A percentile compares a stretch with the other conserved stretches of the same genome.
These are phyloP conservation scores for Hydrozoanthus gracilis DNA, from an alignment of 92 coral and sea anemone genomes.

Conservation along the genomic window DNA sequence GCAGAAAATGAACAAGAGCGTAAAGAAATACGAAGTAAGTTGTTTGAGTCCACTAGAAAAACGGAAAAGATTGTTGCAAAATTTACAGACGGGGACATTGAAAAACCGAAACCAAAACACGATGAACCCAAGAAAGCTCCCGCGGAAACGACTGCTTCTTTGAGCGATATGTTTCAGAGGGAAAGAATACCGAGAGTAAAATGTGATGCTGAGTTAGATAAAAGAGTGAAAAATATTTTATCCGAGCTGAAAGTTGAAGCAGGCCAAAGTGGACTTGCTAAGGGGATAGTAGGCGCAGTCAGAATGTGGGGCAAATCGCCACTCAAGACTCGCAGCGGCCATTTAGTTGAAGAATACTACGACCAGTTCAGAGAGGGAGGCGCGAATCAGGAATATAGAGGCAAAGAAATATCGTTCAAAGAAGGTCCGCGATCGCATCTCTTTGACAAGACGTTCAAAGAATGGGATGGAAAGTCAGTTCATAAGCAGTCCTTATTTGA, in stretches of 20 bases:
- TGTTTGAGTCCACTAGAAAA: constrained; percentile 13
- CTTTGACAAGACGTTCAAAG: constrained; percentile 63
- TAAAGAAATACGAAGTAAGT: constrained; percentile 21
- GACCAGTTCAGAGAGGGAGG: constrained; percentile 44
- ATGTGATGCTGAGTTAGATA: constrained; percentile 61
- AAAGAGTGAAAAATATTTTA: constrained; percentile 67
- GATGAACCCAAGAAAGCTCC: constrained; percentile 34
- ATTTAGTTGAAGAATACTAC: constrained; percentile 44
- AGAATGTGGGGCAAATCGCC: constrained; percentile 77
- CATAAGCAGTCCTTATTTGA: constrained; percentile 51
- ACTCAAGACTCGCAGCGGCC: constrained; percentile 39
- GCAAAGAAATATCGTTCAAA: constrained; percentile 28
- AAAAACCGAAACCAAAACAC: not conserved
- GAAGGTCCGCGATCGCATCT: constrained; percentile 61
- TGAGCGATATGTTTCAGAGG: constrained; percentile 1
- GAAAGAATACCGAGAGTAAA: constrained; percentile 35
- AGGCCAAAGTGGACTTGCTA: constrained; percentile 66
- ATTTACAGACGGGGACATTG: not conserved
- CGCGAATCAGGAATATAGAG: constrained; percentile 6
- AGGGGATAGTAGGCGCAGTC: constrained; percentile 75
- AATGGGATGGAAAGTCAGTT: not conserved
- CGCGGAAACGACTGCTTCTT: not conserved
- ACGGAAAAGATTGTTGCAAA: constrained; percentile 7
- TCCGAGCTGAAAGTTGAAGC: constrained; percentile 72
- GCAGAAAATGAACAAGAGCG: constrained; percentile 32